Evolutionary conservation across 2,797 vertebrate species (phyloP).

Genomic region (Sebastes taczanowskii): DNA sequence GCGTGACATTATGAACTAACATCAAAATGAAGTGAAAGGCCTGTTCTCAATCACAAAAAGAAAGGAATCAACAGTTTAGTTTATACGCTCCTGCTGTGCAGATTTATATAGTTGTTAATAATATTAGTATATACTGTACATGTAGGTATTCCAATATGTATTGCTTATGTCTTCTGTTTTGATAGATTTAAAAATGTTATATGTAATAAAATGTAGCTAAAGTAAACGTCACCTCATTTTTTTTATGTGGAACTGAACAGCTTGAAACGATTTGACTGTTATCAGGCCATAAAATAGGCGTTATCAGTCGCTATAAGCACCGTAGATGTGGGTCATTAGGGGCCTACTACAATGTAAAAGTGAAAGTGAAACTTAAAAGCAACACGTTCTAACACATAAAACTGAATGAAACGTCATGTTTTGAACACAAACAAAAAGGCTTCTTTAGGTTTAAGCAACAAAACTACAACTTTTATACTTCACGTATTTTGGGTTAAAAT

Average conservation of each 20-base stretch:
- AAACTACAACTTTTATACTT: too few species aligned
- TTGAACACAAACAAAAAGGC: too few species aligned
- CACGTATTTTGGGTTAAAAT: too few species aligned
- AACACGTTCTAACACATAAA: too few species aligned
- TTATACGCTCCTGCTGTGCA: neutral
- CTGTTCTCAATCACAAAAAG: neutral
- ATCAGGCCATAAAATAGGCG: too few species aligned
- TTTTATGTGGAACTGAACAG: neutral
- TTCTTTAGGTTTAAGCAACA: too few species aligned
- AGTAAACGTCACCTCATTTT: neutral
- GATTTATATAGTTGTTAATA: neutral
- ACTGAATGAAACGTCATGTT: too few species aligned
- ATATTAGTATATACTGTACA: too few species aligned
- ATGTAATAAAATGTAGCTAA: neutral
- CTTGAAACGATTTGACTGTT: rapidly evolving
- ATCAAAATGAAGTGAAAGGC: neutral
- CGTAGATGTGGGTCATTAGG: too few species aligned
- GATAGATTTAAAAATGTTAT: neutral
- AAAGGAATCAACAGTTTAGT: neutral
- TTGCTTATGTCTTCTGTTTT: neutral
- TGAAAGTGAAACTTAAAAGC: too few species aligned
- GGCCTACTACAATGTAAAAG: too few species aligned
- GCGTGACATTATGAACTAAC: neutral
- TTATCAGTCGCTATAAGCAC: too few species aligned
- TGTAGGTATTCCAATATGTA: neutral